Evolutionary conservation across 2,888 invertebrate species (phyloP).

Genomic region (Alloplasta piceator): DNA sequence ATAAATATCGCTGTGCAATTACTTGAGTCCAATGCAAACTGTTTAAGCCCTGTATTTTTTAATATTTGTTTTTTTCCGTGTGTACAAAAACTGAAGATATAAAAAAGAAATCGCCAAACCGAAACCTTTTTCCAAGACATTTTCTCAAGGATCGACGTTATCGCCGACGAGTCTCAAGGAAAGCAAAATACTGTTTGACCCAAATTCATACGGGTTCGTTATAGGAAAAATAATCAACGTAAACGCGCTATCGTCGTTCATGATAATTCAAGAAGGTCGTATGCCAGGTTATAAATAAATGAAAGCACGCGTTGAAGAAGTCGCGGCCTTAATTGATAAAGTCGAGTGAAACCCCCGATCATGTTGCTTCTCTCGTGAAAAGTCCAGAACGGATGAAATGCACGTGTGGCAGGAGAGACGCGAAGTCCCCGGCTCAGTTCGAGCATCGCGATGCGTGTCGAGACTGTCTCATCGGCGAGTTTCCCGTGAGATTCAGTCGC

Average conservation of each 20-base stretch:
- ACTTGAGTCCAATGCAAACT: too few relatives aligned
- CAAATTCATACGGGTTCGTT: neutral
- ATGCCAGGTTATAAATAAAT: conserved; percentile 11
- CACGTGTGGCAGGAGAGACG: conserved; percentile 19
- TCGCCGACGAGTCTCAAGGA: too few relatives aligned
- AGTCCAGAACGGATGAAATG: conserved; percentile 3
- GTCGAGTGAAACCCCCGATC: conserved; percentile 52
- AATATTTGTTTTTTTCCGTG: too few relatives aligned
- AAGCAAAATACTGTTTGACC: conserved; percentile 21
- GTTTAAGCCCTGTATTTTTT: too few relatives aligned
- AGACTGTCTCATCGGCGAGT: conserved; percentile 39
- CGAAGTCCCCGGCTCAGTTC: conserved; percentile 24
- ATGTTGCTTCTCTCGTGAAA: conserved; percentile 39
- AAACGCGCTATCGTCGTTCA: conserved; percentile 48
- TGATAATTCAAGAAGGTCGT: conserved; percentile 60
- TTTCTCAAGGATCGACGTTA: too few relatives aligned
- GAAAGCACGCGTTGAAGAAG: conserved; percentile 15
- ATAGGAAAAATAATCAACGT: too few relatives aligned
- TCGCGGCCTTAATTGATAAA: conserved; percentile 62
- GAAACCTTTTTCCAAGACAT: too few relatives aligned
- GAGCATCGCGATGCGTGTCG: conserved; percentile 45
- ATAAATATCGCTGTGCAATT: too few relatives aligned
- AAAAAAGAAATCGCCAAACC: too few relatives aligned
- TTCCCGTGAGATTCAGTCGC: conserved; percentile 38
- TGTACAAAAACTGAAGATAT: too few relatives aligned